A percentile compares a stretch with the other conserved stretches of the same genome.
phyloP scores from a whole-genome alignment of 1,140 invertebrate genomes.

The Periplaneta americana region DNA sequence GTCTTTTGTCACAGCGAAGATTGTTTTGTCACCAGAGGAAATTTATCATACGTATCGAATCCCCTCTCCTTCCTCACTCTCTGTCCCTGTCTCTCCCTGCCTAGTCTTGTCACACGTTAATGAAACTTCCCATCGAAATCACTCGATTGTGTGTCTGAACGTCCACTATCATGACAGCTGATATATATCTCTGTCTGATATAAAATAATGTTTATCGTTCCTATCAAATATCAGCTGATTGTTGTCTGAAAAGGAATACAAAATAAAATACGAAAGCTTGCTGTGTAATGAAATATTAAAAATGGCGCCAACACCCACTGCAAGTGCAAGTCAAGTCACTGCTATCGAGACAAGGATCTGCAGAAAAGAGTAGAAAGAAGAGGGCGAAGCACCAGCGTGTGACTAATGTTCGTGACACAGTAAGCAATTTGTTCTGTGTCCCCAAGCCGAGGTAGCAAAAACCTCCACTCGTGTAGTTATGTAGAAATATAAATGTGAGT shows the following conservation, averaged over 20 bases:
- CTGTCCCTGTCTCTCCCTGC: too few relatives aligned
- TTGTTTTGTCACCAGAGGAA: not conserved
- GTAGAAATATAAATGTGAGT: not conserved
- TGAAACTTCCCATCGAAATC: not conserved
- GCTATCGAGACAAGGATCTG: not conserved
- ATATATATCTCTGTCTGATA: not conserved
- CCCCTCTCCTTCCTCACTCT: not conserved
- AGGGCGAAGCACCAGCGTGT: not conserved
- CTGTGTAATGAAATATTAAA: not conserved
- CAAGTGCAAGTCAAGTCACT: not conserved
- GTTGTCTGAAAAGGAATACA: not conserved
- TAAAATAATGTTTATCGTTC: not conserved
- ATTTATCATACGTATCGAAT: not conserved
- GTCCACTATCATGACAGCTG: not conserved
- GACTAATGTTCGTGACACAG: not conserved
- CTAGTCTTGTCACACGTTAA: not conserved
- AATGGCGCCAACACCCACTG: not conserved
- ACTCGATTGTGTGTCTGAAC: not conserved
- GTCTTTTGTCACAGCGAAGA: not conserved
- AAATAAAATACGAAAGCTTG: not conserved
- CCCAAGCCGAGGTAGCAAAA: conserved; percentile 2
- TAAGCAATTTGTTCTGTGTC: not conserved
- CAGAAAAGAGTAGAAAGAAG: not conserved
- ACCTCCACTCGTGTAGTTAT: not conserved
- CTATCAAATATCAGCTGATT: not conserved